Evolutionary conservation across 2,888 invertebrate genomes (phyloP).

Genomic region (Athalia cordata): DNA sequence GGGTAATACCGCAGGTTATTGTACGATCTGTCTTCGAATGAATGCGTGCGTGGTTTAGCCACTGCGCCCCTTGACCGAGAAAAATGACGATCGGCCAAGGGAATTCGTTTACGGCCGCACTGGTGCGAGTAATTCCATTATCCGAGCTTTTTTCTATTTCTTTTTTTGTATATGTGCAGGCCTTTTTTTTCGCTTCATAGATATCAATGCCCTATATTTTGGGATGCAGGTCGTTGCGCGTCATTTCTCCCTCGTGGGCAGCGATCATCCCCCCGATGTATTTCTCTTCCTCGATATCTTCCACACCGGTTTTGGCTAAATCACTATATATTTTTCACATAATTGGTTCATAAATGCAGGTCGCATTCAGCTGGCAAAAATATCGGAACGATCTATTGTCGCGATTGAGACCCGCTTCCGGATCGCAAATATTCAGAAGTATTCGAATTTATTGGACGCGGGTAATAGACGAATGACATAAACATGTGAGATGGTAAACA

Average conservation of each 20-base stretch:
- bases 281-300: background rate
- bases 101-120: constrained; percentile 73
- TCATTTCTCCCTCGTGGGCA: constrained; percentile 21
- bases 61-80: constrained; percentile 72
- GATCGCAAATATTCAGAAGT: background rate
- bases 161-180: background rate
- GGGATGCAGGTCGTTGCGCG: constrained; percentile 28
- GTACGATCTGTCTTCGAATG: constrained; percentile 69
- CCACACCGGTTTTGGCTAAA: no score
- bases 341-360: no score
- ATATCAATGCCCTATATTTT: constrained; percentile 34
- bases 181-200: constrained; percentile 62
- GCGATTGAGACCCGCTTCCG: background rate
- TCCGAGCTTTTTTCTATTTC: constrained; percentile 64
- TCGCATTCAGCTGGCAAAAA: no score
- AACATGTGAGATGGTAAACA: constrained; percentile 25
- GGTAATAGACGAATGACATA: constrained; percentile 27
- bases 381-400: background rate
- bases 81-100: constrained; percentile 72
- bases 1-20: constrained; percentile 53
- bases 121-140: constrained; percentile 73
- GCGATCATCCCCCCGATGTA: constrained; percentile 7
- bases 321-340: no score
- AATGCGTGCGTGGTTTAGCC: constrained; percentile 68
- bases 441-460: constrained; percentile 13